Conservation (phyloP, 2,797 vertebrate species). For the Otolemur crassicaudatus region DNA sequence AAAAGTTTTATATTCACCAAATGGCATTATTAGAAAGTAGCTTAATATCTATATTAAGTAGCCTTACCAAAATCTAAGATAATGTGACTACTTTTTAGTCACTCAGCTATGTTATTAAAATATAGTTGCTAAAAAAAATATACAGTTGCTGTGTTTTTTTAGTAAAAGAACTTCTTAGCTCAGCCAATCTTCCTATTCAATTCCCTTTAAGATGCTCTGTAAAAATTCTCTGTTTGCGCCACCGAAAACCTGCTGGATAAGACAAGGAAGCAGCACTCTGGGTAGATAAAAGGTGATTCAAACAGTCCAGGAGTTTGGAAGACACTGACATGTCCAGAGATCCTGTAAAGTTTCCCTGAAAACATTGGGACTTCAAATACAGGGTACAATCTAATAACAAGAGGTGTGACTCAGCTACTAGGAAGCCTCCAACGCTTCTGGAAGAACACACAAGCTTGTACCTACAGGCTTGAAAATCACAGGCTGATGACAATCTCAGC, state of each 20-base stretch:
- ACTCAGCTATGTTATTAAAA: conserved; percentile 22
- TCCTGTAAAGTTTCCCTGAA: background rate
- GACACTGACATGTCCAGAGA: background rate
- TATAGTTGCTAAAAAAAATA: background rate
- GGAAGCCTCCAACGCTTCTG: background rate
- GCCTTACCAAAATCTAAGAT: background rate
- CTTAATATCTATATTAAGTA: conserved; percentile 1
- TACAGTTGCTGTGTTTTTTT: background rate
- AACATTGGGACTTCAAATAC: background rate
- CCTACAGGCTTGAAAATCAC: background rate
- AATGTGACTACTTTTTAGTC: background rate
- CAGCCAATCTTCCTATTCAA: background rate
- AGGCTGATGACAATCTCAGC: background rate
- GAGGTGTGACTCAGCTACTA: background rate
- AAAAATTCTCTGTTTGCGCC: background rate
- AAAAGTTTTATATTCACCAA: background rate
- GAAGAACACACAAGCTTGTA: background rate
- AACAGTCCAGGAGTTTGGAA: background rate
- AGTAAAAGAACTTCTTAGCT: background rate
- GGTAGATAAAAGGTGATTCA: background rate
- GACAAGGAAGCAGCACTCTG: background rate
- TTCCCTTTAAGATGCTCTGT: background rate
- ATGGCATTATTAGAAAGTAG: background rate
- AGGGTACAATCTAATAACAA: background rate
- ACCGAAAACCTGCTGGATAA: background rate